Evolutionary conservation across 2,888 invertebrate genomes (phyloP), one percentile per base, ranked within the genome.

Genomic region (Miltochrista miniata): DNA sequence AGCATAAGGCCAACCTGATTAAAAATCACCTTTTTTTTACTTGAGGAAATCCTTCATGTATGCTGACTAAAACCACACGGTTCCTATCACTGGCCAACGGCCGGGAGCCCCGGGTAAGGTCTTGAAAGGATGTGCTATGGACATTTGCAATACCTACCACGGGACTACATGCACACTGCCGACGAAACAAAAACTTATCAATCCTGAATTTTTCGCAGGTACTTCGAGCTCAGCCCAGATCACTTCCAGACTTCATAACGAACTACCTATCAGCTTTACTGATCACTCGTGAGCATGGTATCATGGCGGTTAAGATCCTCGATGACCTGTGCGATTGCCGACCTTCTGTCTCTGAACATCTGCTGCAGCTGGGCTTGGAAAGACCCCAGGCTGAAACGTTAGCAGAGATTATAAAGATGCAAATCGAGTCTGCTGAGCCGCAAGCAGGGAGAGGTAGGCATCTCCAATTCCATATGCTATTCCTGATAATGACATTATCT

Each of bases 251-350:
- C 54, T 96, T 95, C 76, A 94, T 96, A 63, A 93, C 95, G 1
- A 95, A 95, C 78, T 96, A 96, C 75, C 83, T 95, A 9, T 95
- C 95, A 48, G 94, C 93, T 0, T 84, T 96, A 36, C 83, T 96
- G 41, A 93, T 94, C 29, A 95, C 95, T 0, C 90, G 96, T 7
- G 95, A 96, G 77, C 90, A 91, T 44, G 91, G 90, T 0, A 63
- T 90, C 35, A 72, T 91, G 67, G 84, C 91, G 0, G 76, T 87
- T 7, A 85, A 75, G 62, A 80, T 91, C 1, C 65, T 91, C 15
- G 87, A 90, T 0, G 89, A 91, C 46, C 76, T 90, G 0, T 91
- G 91, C 51, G 90, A 91, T 72, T 91, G 91, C 57, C 68, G 71
- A 12, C 84, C 89, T 0, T 69, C 88, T 0, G 80, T 91, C 3